Conservation (phyloP, 2,888 invertebrate species). For the Liopterus haemorrhoidalis region DNA sequence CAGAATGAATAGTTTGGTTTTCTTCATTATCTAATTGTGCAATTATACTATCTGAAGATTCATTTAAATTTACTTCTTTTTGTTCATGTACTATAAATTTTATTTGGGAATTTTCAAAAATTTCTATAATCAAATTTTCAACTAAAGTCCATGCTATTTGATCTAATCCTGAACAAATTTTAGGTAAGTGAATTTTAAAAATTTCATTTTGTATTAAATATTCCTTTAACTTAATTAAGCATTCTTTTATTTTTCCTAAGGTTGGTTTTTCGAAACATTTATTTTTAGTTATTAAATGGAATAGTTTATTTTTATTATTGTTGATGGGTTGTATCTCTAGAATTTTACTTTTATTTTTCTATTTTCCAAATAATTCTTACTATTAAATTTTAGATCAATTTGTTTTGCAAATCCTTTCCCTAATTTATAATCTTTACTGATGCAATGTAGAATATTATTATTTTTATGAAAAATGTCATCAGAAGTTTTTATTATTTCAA, state of each 20-base stretch:
- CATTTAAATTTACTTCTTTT: not conserved
- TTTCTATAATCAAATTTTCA: constrained; percentile 16
- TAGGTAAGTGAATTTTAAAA: constrained; percentile 8
- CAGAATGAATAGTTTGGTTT: not conserved
- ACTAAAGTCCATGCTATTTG: constrained; percentile 13
- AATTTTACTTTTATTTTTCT: not conserved
- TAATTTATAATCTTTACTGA: constrained; percentile 13
- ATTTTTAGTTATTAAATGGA: constrained; percentile 8
- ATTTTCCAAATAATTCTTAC: not conserved
- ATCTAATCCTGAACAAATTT: constrained; percentile 4
- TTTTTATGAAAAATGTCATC: not conserved
- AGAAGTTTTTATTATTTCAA: not conserved
- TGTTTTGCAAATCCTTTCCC: constrained; percentile 1
- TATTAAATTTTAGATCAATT: constrained; percentile 5
- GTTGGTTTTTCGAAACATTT: not conserved
- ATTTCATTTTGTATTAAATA: constrained; percentile 16
- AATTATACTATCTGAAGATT: not conserved
- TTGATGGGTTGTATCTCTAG: not conserved
- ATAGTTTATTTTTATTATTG: constrained; percentile 6
- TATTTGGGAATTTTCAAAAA: constrained; percentile 16
- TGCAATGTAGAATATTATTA: not conserved
- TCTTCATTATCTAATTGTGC: not conserved
- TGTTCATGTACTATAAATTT: constrained; percentile 8
- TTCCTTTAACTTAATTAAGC: constrained; percentile 11
- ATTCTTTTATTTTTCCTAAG: too few relatives aligned